Evolutionary conservation across 2,888 invertebrate genomes (phyloP), one percentile per base, ranked within the genome.

Genomic region (Lithosia quadra): DNA sequence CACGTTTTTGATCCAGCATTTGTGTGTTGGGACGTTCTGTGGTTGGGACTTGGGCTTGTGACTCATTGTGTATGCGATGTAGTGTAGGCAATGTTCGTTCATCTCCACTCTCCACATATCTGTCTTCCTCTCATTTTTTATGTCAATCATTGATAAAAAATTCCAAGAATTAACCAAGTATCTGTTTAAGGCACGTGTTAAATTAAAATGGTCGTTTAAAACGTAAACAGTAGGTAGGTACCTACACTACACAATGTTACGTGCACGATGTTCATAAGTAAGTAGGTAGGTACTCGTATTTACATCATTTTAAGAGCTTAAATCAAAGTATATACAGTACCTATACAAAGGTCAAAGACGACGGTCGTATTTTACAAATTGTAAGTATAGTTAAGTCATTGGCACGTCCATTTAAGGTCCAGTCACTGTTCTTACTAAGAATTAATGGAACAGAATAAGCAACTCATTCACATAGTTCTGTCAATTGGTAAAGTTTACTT

Each of bases 401-500:
- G 68, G 79, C 81, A 85, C 78, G 81, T 86, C 90, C 90, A 82
- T 89, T 69, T 87, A 84, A 59, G 87, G 87, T 56, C 10, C 49
- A 22, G 9, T 43, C 10, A 18, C 49, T 24, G 24, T 43, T 24
- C 49, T 8, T 53, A 33, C n/a, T 24, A 15, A 53, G 49, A 53
- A 53, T 33, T 24, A 63, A 28, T 49, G n/a, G 18, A 28, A 53
- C 62, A 33, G 10, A 39, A 18, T 18, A 28, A 36, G 13, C 39
- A 60, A 61, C 22, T 43, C 24, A 18, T 43, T 61, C n/a, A 61
- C 61, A 43, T 24, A 10, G 24, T 43, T 43, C 24, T 39, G 61
- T 34, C 36, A 61, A 61, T 61, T 24, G 22, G 8, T 39, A 9
- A 57, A 18, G 49, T n/a, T n/a, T 49, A 49, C 49, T 49, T 49